These are phyloP conservation scores for Cantharis rufa DNA, from an alignment of 2,888 invertebrate genomes.

Conservation along the genomic window DNA sequence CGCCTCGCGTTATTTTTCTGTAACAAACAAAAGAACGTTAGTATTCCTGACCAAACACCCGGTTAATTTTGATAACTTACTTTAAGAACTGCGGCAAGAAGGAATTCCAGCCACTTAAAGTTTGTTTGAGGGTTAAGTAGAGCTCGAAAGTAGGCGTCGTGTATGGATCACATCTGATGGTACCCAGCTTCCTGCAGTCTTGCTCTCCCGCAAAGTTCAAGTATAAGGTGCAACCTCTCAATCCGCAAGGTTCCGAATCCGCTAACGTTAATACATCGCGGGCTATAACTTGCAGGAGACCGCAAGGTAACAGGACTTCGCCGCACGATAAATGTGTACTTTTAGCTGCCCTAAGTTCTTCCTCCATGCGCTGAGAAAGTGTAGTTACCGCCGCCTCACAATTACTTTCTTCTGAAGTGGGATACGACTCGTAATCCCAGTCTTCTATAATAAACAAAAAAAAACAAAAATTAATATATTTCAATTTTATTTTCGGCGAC, in stretches of 20 bases:
- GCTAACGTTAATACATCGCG: conserved; percentile 80
- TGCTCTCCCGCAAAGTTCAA: conserved; percentile 78
- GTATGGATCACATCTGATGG: conserved; percentile 81
- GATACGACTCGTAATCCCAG: conserved; percentile 50
- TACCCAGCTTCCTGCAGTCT: conserved; percentile 71
- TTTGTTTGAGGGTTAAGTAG: conserved; percentile 84
- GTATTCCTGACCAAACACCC: not conserved
- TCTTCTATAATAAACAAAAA: conserved; percentile 37
- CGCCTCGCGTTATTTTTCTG: conserved; percentile 79
- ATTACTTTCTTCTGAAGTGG: conserved; percentile 49
- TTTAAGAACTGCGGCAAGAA: conserved; percentile 86
- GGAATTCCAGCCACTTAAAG: conserved; percentile 82
- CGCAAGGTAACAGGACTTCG: conserved; percentile 84
- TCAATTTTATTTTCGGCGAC: not conserved
- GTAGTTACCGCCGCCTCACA: conserved; percentile 61
- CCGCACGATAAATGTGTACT: conserved; percentile 79
- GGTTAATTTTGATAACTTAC: conserved; percentile 60
- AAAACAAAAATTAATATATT: not conserved
- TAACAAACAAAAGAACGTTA: conserved; percentile 31
- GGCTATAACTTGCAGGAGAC: conserved; percentile 78
- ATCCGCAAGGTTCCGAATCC: conserved; percentile 87
- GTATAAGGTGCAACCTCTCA: conserved; percentile 82
- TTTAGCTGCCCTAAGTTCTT: conserved; percentile 80
- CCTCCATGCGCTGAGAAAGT: conserved; percentile 76
- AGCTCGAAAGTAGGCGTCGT: conserved; percentile 89